A percentile compares a stretch with the other conserved stretches of the same genome.
Evolutionary conservation across 2,888 invertebrate genomes (phyloP).

Genomic region (Eudemis profundana): DNA sequence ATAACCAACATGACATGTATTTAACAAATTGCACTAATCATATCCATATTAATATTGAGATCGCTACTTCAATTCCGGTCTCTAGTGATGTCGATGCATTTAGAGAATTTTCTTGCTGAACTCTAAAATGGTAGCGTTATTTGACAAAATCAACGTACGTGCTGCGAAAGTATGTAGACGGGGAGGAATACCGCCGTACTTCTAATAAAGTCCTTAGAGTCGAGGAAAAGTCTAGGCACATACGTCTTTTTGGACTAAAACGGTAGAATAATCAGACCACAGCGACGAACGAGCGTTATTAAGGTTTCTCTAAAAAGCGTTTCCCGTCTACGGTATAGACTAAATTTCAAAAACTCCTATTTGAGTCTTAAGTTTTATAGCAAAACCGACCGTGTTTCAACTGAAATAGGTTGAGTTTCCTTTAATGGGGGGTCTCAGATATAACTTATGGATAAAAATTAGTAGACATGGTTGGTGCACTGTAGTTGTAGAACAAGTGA

Average conservation of each 20-base stretch:
- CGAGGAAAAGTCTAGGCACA: background rate
- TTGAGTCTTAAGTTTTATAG: background rate
- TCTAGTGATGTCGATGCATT: no score
- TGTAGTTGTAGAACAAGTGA: constrained; percentile 3
- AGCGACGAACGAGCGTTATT: constrained; percentile 23
- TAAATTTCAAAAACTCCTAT: background rate
- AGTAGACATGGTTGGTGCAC: background rate
- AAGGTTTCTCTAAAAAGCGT: constrained; percentile 35
- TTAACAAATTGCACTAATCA: no score
- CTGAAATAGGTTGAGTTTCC: background rate
- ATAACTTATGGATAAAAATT: background rate
- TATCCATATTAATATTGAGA: no score
- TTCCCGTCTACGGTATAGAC: constrained; percentile 9
- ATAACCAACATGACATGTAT: no score
- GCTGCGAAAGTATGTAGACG: constrained; percentile 17
- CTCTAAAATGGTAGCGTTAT: constrained; percentile 1
- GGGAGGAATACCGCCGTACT: background rate
- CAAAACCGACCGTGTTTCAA: background rate
- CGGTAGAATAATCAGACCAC: constrained; percentile 36
- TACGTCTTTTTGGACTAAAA: constrained; percentile 3
- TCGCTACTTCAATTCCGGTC: no score
- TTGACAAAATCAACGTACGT: constrained; percentile 17
- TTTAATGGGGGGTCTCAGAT: background rate
- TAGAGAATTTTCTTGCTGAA: background rate
- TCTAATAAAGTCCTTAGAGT: background rate